Base-by-base conservation (phyloP, 2,888 invertebrate species). In the Drosophila tanythrix region DNA sequence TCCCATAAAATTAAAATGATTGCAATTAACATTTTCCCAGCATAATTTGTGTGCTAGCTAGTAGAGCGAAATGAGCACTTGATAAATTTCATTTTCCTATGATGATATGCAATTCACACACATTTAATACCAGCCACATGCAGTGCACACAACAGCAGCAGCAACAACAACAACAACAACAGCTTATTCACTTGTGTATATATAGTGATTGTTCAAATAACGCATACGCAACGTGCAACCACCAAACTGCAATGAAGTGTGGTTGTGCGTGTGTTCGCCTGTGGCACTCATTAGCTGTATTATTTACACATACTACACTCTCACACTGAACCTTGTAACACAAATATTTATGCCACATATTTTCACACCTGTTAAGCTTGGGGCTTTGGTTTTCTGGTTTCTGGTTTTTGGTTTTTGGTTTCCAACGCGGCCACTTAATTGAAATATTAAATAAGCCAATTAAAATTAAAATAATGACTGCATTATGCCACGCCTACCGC, bases 391-490 rank as follows among this genome's bases (percentile, higher is more conserved):
- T 61, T 51, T 33, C 25, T 53, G 43, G 50, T 43, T 43, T 57
- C 31, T 63, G 61, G 57, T 67, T 83, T 68, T 43, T 66, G 68
- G 58, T 56, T 78, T 66, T 64, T 71, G 79, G 68, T 51, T 61
- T 50, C 53, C 57, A 65, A 52, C 61, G 18, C 62, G 35, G 56
- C 75, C 83, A 74, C 76, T 82, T 88, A 91, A 88, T 88, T 88
- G 88, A 88, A 91, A 88, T 83, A 83, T 91, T 90, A 91, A 88
- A 88, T 90, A 88, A 88, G 88, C 91, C 88, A 88, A 88, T 88
- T 88, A 88, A 88, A 90, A 91, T 88, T 83, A 81, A 87, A 90
- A 88, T 88, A 79, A 89, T 81, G 59, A 60, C 61, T 68, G 78
- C 75, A 90, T 78, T 75, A 89, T 75, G 73, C 74, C 61, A 76